Conservation (phyloP, 2,113 vertebrate genomes). For the Pseudolaguvia tuberculata region DNA sequence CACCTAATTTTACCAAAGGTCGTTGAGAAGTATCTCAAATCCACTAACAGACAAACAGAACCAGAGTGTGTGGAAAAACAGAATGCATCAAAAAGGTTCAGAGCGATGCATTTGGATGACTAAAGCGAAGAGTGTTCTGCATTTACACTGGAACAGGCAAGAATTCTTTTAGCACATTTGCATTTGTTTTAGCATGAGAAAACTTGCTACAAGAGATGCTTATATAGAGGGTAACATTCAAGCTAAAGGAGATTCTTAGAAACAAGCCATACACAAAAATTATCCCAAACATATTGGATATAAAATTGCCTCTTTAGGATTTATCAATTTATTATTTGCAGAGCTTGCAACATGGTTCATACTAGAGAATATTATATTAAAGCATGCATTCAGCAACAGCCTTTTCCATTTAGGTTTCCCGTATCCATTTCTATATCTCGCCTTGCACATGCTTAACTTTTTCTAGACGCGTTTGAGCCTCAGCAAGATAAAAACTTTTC, state of each 20-base stretch:
- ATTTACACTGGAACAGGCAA: neutral
- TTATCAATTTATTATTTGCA: too few species aligned
- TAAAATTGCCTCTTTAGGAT: too few species aligned
- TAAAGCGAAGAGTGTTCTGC: conserved; percentile 1
- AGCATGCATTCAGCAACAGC: too few species aligned
- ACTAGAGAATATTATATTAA: too few species aligned
- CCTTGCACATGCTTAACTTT: too few species aligned
- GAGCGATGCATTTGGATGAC: neutral
- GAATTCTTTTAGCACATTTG: neutral
- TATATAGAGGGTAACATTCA: neutral
- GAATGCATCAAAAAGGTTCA: neutral
- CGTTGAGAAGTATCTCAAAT: conserved; percentile 14
- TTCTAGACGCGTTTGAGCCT: too few species aligned
- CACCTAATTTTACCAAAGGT: conserved; percentile 25
- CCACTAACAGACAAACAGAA: neutral
- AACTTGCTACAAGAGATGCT: neutral
- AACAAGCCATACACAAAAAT: neutral
- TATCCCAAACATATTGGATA: neutral
- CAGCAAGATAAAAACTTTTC: too few species aligned
- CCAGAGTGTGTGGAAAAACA: neutral
- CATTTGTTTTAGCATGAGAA: neutral
- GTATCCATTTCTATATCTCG: too few species aligned
- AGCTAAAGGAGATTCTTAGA: neutral
- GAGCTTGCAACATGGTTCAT: too few species aligned
- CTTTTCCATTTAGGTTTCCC: too few species aligned